Evolutionary conservation across 2,113 vertebrate genomes (phyloP).

Genomic region (Myotis yumanensis): DNA sequence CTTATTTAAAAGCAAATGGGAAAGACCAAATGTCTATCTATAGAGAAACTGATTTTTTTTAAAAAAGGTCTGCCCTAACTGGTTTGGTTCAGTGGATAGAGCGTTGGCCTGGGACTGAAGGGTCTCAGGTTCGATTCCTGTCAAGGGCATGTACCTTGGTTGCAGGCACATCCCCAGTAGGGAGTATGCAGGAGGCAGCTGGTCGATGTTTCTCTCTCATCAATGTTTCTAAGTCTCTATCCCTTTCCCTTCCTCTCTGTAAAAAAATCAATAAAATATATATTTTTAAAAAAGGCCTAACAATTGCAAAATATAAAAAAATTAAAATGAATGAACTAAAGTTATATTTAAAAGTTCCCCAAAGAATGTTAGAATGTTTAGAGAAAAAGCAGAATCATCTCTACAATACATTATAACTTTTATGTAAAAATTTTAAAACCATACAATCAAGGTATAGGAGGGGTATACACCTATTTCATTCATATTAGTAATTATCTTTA

Average conservation of each 20-base stretch:
- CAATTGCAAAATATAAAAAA: neutral
- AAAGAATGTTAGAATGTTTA: conserved; percentile 9
- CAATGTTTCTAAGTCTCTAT: too few relatives aligned
- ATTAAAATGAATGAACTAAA: conserved; percentile 17
- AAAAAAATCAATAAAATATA: too few relatives aligned
- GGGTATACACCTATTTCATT: neutral
- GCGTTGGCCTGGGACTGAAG: too few relatives aligned
- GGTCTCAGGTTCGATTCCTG: too few relatives aligned
- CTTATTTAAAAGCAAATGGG: conserved; percentile 30
- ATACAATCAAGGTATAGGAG: neutral
- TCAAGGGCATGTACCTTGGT: too few relatives aligned
- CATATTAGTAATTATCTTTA: neutral
- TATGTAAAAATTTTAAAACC: conserved; percentile 7
- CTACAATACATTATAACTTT: neutral
- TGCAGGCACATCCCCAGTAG: too few relatives aligned
- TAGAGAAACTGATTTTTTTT: neutral
- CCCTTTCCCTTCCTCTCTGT: too few relatives aligned
- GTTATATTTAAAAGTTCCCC: neutral
- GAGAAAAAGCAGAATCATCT: conserved; percentile 15
- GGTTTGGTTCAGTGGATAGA: too few relatives aligned
- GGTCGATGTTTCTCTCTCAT: too few relatives aligned
- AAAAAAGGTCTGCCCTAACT: neutral
- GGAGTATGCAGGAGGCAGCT: too few relatives aligned
- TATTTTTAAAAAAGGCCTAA: neutral
- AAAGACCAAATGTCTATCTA: neutral